Conservation (phyloP, 2,113 vertebrate genomes). For the Grammomys surdaster region DNA sequence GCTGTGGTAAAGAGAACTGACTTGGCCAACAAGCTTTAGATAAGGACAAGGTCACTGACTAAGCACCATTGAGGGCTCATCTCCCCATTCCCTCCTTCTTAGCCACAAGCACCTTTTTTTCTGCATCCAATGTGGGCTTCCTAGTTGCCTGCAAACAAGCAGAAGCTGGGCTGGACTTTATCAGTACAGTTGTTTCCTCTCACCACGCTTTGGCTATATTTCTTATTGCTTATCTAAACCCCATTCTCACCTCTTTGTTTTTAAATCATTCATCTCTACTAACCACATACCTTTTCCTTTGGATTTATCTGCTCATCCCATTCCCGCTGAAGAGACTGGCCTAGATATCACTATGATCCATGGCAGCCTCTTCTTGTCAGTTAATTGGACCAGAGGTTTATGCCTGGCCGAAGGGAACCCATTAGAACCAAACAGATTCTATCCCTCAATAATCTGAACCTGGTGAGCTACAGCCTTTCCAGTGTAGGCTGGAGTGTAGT, state of each 20-base stretch:
- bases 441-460: neutral
- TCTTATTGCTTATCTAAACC: slow-evolving; percentile 10
- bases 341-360: neutral
- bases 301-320: neutral
- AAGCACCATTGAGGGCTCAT: neutral
- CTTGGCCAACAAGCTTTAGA: neutral
- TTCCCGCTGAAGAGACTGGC: slow-evolving; percentile 13
- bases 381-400: neutral
- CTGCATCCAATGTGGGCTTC: neutral
- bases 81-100: neutral
- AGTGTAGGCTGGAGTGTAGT: neutral
- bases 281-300: neutral
- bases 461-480: slow-evolving; percentile 6
- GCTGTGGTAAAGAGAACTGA: neutral
- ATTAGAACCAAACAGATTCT: neutral
- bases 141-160: neutral
- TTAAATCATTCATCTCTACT: slow-evolving; percentile 3
- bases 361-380: neutral
- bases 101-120: neutral
- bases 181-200: neutral
- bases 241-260: neutral
- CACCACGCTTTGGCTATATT: neutral
- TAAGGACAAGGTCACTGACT: neutral
- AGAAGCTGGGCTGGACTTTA: neutral
- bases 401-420: slow-evolving; percentile 4